Evolutionary conservation across 2,113 vertebrate species (phyloP).

Genomic region (Pleuronectes platessa): DNA sequence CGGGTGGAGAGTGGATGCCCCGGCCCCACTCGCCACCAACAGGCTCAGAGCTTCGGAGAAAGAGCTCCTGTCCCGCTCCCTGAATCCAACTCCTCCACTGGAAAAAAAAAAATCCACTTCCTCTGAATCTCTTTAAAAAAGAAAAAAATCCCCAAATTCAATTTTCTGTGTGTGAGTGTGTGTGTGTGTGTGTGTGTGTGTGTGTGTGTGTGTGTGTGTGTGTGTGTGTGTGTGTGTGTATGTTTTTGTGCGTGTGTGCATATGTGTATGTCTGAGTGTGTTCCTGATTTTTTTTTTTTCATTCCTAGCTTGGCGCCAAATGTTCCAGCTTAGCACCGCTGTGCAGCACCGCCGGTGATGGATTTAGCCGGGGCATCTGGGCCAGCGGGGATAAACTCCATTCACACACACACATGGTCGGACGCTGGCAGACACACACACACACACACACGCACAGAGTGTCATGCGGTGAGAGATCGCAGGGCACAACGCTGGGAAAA

Average conservation of each 20-base stretch:
- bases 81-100: conserved; percentile 37
- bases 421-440: background rate
- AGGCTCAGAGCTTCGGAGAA: conserved; percentile 55
- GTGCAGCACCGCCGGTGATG: conserved; percentile 66
- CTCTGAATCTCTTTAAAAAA: conserved; percentile 63
- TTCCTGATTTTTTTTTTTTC: conserved; percentile 43
- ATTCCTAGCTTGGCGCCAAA: conserved; percentile 77
- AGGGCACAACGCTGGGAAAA: conserved; percentile 57
- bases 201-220: conserved; percentile 29
- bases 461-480: conserved; percentile 30
- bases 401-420: conserved; percentile 46
- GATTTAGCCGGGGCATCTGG: conserved; percentile 73
- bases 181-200: conserved; percentile 41
- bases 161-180: conserved; percentile 55
- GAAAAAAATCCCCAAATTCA: conserved; percentile 60
- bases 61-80: conserved; percentile 49
- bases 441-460: conserved; percentile 10
- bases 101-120: conserved; percentile 42
- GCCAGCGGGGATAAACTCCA: conserved; percentile 63
- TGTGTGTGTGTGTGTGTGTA: conserved; percentile 46
- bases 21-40: conserved; percentile 49
- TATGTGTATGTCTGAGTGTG: conserved; percentile 49
- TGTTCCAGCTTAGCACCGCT: conserved; percentile 69
- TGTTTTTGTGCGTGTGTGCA: conserved; percentile 18
- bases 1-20: conserved; percentile 48